Evolutionary conservation across 2,113 vertebrate genomes (phyloP).

Genomic region (Dolichotis patagonum): DNA sequence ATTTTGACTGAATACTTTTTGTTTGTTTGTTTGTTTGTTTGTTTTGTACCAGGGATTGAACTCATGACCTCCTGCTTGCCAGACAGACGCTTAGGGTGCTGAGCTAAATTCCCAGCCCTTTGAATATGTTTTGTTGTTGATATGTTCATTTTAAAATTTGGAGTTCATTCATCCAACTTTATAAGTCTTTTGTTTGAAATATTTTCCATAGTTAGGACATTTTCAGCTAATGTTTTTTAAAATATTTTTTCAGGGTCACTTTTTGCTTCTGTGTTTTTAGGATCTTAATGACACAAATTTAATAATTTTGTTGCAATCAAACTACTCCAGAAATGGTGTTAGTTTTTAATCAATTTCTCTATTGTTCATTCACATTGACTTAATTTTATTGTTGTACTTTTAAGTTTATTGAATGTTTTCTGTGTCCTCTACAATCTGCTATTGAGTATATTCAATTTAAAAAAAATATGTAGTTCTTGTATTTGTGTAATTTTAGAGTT

Average conservation of each 20-base stretch:
- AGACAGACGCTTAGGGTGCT: too few species aligned
- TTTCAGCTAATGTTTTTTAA: neutral
- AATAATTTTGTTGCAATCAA: neutral
- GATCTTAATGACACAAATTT: neutral
- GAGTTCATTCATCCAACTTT: neutral
- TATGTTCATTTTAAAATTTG: neutral
- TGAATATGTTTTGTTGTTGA: neutral
- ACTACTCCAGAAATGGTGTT: neutral
- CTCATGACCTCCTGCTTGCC: too few species aligned
- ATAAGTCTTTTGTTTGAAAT: neutral
- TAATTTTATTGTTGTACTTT: neutral
- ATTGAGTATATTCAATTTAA: neutral
- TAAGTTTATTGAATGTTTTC: neutral
- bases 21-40: too few species aligned
- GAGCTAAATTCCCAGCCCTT: too few species aligned
- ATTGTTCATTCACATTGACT: neutral
- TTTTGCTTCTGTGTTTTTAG: neutral
- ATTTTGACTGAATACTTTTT: neutral
- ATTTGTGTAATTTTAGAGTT: neutral
- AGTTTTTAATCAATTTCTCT: neutral
- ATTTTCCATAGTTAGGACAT: neutral
- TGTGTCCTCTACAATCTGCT: neutral
- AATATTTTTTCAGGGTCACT: neutral
- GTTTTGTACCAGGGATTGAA: too few species aligned
- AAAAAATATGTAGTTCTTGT: neutral